phyloP scores from a whole-genome alignment of 2,797 vertebrate genomes.

The Pygocentrus nattereri region DNA sequence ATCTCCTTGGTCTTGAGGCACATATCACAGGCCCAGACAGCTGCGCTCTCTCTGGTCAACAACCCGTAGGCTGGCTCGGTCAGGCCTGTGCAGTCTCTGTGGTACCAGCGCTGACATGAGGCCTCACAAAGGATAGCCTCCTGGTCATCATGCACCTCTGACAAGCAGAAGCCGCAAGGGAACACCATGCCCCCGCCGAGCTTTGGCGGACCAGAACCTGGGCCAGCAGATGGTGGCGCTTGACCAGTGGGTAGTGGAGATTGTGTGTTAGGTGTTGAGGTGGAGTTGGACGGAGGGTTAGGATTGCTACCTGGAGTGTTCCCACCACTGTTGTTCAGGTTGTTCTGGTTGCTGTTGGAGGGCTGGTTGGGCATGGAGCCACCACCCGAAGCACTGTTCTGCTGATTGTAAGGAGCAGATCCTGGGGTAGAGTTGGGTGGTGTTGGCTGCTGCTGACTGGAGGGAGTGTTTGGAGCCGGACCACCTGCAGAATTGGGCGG shows the following conservation, averaged over 20 bases:
- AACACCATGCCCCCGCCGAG: conserved; percentile 83
- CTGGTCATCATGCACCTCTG: conserved; percentile 96
- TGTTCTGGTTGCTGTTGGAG: conserved; percentile 78
- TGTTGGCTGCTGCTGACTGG: conserved; percentile 82
- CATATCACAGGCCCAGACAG: conserved; percentile 97
- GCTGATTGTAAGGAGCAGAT: conserved; percentile 83
- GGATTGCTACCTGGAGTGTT: conserved; percentile 89
- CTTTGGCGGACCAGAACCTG: conserved; percentile 79
- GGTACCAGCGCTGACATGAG: conserved; percentile 98
- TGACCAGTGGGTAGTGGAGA: conserved; percentile 80
- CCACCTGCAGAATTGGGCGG: conserved; percentile 76
- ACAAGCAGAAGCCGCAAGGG: conserved; percentile 92
- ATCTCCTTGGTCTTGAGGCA: conserved; percentile 99
- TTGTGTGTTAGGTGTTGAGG: conserved; percentile 82
- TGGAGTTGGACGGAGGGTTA: conserved; percentile 84
- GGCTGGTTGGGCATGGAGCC: conserved; percentile 81
- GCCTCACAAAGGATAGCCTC: conserved; percentile 97
- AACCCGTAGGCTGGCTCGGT: conserved; percentile 95
- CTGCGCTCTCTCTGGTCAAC: conserved; percentile 92
- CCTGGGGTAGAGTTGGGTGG: conserved; percentile 87
- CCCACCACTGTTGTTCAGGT: conserved; percentile 77
- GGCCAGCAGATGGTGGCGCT: conserved; percentile 71
- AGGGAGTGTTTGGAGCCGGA: conserved; percentile 78
- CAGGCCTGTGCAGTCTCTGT: conserved; percentile 96
- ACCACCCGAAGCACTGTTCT: conserved; percentile 86